Base-by-base conservation (phyloP, 2,113 vertebrate genomes). In the Phyllostomus discolor region DNA sequence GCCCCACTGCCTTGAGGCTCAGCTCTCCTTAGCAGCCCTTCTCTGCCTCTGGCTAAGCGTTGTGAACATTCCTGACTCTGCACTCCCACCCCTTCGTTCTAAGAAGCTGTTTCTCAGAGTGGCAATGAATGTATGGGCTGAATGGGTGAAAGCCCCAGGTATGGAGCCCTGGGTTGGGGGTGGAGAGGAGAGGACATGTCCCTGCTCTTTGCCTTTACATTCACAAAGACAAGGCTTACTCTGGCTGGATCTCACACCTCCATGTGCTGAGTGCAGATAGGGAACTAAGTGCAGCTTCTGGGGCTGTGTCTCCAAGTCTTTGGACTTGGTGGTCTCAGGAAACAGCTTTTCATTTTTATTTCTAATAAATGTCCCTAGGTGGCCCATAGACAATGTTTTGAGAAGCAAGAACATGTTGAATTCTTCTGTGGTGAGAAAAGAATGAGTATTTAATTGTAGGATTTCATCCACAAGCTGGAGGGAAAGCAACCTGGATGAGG, bases 81-180 rank as follows among this genome's bases (percentile, higher is more conserved):
- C 4, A 19, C 10, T 41, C 17, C 12, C n/a, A 31, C 5, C 33
- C 24, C 26, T 52, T 52, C 19, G 4, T 38, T 62, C 33, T 72
- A 57, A 57, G 59, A 80, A 90, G 17, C 35, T 48, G 4, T 3
- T 26, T 59, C 50, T 46, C 7, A 7, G 66, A 20, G 22, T 7
- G 26, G 16, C 31, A 35, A 33, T 46, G 33, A 31, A 62, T 62
- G 24, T 59, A 38, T 57, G 24, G 4, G n/a, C 38, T 41, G 54
- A 75, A 14, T 10, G 46, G n/a, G 19, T 35, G 28, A 35, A n/a
- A 26, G 46, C 24, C 73, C 46, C 17, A 33, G 31, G 35, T 12
- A 24, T 20, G 17, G 54, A 38, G 4, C 1, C 0, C 2, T 2
- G 10, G 24, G 33, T 10, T 2, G 9, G 57, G 15, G 16, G 57